Evolutionary conservation across 1,140 invertebrate genomes (phyloP).

Genomic region (Mamestra configurata): DNA sequence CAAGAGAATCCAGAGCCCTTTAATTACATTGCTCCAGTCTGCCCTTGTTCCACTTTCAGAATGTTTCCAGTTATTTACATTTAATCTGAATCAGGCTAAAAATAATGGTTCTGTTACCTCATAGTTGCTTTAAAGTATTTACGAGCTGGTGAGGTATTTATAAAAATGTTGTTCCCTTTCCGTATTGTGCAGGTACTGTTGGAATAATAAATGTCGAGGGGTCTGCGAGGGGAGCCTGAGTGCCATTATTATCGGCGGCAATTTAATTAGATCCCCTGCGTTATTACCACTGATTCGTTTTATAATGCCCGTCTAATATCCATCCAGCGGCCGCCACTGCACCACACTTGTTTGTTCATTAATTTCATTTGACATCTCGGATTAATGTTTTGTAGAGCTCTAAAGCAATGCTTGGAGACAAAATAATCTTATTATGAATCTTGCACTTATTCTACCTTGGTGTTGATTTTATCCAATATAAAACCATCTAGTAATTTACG

Average conservation of each 20-base stretch:
- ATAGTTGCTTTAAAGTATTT: conserved; percentile 19
- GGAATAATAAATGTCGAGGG: conserved; percentile 86
- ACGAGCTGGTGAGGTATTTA: conserved; percentile 27
- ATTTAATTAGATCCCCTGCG: conserved; percentile 87
- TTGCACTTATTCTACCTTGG: background rate
- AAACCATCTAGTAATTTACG: background rate
- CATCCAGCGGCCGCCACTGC: conserved; percentile 65
- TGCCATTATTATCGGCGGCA: conserved; percentile 86
- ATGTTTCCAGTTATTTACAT: conserved; percentile 52
- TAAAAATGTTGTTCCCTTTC: conserved; percentile 48
- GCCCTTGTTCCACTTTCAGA: conserved; percentile 56
- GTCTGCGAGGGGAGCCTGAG: conserved; percentile 81
- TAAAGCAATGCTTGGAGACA: conserved; percentile 1
- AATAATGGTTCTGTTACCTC: conserved; percentile 27
- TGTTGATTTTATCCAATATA: background rate
- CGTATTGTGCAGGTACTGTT: conserved; percentile 61
- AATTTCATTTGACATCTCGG: conserved; percentile 72
- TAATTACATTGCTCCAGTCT: conserved; percentile 43
- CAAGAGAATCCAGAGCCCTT: conserved; percentile 49
- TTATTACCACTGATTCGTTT: conserved; percentile 86
- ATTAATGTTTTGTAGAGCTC: conserved; percentile 61
- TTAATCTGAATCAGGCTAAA: conserved; percentile 47
- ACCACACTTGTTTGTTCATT: conserved; percentile 64
- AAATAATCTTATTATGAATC: background rate
- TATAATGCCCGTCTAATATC: conserved; percentile 83